Conservation (phyloP, 2,113 vertebrate species). For the Pseudolaguvia tuberculata region DNA sequence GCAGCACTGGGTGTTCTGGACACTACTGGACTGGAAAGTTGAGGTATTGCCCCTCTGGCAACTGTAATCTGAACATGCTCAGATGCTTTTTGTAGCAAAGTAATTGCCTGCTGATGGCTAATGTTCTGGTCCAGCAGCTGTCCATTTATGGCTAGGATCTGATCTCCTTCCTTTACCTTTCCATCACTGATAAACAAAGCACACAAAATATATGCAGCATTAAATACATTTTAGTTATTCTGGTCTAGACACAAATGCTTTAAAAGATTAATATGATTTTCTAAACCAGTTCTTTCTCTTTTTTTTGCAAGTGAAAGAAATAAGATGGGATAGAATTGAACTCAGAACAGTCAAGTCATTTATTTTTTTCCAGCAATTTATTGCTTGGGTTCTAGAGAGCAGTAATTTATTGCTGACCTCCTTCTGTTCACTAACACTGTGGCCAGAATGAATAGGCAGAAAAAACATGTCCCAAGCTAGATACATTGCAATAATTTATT, state of each 20-base stretch:
- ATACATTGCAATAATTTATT: slow-evolving; percentile 17
- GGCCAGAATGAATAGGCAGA: slow-evolving; percentile 1
- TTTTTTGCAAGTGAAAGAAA: slow-evolving; percentile 22
- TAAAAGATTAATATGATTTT: slow-evolving; percentile 14
- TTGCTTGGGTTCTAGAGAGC: not conserved
- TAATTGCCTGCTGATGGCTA: slow-evolving; percentile 78
- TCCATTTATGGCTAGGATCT: slow-evolving; percentile 79
- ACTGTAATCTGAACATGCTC: slow-evolving; percentile 74
- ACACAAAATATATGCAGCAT: not conserved
- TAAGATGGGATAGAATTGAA: slow-evolving; percentile 37
- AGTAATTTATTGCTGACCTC: slow-evolving; percentile 15
- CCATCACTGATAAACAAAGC: slow-evolving; percentile 71
- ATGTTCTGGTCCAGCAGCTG: slow-evolving; percentile 76
- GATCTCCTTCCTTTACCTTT: slow-evolving; percentile 80
- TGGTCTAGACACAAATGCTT: slow-evolving; percentile 62
- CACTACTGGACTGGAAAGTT: slow-evolving; percentile 79
- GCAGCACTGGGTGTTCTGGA: slow-evolving; percentile 89
- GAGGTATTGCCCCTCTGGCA: slow-evolving; percentile 73
- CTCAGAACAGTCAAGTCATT: slow-evolving; percentile 8
- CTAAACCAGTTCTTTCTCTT: slow-evolving; percentile 77
- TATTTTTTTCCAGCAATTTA: slow-evolving; percentile 17
- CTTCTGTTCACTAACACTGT: slow-evolving; percentile 2
- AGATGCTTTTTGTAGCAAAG: slow-evolving; percentile 74
- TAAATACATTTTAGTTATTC: not conserved
- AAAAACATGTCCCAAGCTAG: slow-evolving; percentile 2